Base-by-base conservation (phyloP, 2,797 vertebrate species). In the Cuculus canorus region DNA sequence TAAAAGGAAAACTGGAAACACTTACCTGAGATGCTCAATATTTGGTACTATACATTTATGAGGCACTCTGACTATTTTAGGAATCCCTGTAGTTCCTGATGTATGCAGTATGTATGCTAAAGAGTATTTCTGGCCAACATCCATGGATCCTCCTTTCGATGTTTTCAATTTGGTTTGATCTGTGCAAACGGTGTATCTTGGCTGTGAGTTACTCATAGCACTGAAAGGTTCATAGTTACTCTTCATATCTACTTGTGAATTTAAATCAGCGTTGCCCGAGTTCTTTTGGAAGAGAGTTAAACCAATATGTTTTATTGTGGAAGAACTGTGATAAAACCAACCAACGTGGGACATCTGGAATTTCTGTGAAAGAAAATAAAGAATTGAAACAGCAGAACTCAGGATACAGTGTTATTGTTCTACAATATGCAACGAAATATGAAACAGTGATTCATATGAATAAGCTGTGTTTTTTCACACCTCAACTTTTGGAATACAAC, bases 1-100 rank as follows among this genome's bases (percentile, higher is more conserved):
- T 57, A 61, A 93, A 95, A 57, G 10, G 8, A 75, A 75, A 80
- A 64, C 7, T 41, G 25, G 66, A 86, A 92, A 41, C 57, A 97
- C 98, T 97, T 95, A 99, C 99, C 98, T 98, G 69, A 99, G 98
- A 95, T 99, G 98, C 41, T 98, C 96, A 91, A 99, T 98, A 92
- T 99, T 99, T 72, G 99, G 99, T 50, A 99, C 92, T 57, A 99
- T 99, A 73, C 99, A 99, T 64, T 93, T 95, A 83, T 99, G 99
- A 71, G 99, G 99, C 24, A 99, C 99, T 97, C 98, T 98, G 69
- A 99, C 99, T 79, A 98, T 98, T 98, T 99, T 99, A 18, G 99
- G 99, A 14, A 87, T 84, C 13, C 99, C 99, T 4, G 99, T 99
- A 21, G 99, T 99, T 96, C 99, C 99, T 53, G 99, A 99, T 25